Base-by-base conservation (phyloP, 2,888 invertebrate genomes). In the Drosophila nr. perissopoda region DNA sequence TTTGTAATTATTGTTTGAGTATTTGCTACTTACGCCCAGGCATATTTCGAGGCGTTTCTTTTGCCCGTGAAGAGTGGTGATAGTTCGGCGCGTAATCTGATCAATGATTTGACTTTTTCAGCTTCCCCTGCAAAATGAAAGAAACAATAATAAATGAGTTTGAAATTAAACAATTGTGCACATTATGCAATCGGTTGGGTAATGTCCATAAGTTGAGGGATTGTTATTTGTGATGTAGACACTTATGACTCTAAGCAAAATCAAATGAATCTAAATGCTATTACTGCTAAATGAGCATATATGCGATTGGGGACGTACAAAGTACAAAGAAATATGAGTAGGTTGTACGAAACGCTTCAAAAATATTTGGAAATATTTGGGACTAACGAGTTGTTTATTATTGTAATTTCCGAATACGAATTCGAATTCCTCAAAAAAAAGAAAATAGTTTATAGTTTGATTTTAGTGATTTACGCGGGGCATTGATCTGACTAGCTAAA, bases 11-110 rank as follows among this genome's bases (percentile, higher is more conserved):
- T 13, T 52, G 34, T 6, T 40, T 29, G n/a, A 52, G 56, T 62
- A 16, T 62, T 69, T 36, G 42, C n/a, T 91, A 93, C 93, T 93
- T 93, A 93, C 93, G 93, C 93, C 93, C 93, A 93, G 71, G 93
- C 93, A 92, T 93, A 93, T 90, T 93, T 93, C 21, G 93, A 93
- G 77, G 93, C 93, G 91, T 93, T 93, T 73, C 93, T 84, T 88
- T 93, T 93, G 87, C 93, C 93, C 78, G 93, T 93, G 77, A 93
- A 93, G 51, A 93, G 84, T 66, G 93, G 93, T 69, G 93, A 93
- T 71, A 93, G 90, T 87, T 93, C 93, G 61, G 93, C 93, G 61
- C 93, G 91, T 80, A 93, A 90, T 90, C 93, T 91, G 87, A 93
- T 93, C 81, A 93, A 81, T 66, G 93, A 91, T 91, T 93, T 93